These are phyloP conservation scores for Tachina fera DNA, from an alignment of 2,888 invertebrate genomes.

Conservation along the genomic window DNA sequence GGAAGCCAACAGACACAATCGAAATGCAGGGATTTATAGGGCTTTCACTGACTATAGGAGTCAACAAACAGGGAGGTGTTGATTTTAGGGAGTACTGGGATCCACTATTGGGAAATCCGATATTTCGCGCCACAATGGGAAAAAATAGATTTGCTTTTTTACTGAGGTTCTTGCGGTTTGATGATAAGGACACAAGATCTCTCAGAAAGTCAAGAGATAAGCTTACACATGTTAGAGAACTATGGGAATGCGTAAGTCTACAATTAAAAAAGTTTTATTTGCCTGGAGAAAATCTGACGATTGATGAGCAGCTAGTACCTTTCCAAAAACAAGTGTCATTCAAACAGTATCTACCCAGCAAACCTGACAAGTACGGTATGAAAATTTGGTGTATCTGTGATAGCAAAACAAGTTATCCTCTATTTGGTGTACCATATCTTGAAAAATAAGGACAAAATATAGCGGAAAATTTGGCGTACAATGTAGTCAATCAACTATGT, in stretches of 20 bases:
- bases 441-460: background rate
- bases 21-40: too few species aligned
- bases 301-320: too few species aligned
- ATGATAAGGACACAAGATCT: slow-evolving; percentile 2
- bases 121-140: slow-evolving; percentile 40
- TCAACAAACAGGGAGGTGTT: slow-evolving; percentile 18
- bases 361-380: slow-evolving; percentile 42
- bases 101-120: slow-evolving; percentile 35
- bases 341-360: slow-evolving; percentile 1
- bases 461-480: background rate
- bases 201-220: slow-evolving; percentile 40
- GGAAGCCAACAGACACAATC: too few species aligned
- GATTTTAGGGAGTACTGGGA: slow-evolving; percentile 42
- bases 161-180: slow-evolving; percentile 1
- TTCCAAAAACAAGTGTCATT: too few species aligned
- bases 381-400: slow-evolving; percentile 11
- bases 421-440: background rate
- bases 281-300: background rate
- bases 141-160: slow-evolving; percentile 2
- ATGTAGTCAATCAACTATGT: background rate
- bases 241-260: background rate
- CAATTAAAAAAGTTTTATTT: slow-evolving; percentile 25
- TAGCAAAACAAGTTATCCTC: slow-evolving; percentile 18
- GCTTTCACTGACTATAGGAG: background rate
- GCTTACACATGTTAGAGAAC: background rate